Base-by-base conservation (phyloP, 53 echinoderm and acorn worm genomes). In the Apostichopus leukothele region DNA sequence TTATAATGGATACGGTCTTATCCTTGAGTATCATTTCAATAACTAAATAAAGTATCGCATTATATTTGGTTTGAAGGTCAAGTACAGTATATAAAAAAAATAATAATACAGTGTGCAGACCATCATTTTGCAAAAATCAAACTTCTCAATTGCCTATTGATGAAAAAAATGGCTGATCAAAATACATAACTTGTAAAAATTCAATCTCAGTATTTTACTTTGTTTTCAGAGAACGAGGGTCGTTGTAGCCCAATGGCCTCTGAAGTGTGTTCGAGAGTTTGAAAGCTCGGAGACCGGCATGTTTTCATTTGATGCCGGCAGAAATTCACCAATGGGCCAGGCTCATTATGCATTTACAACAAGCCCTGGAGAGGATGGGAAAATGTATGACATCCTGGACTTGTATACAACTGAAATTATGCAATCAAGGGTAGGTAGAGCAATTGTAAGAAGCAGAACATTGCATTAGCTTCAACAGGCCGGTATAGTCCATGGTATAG, bases 231-330 rank as follows among this genome's bases (percentile, higher is more conserved):
- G 94, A 27, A 92, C 98, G 13, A 92, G 92, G 52, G 94, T 94
- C 10, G 89, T 98, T 26, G 91, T 98, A 1, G 93, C 91, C 27
- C 98, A 98, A 86, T 98, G 98, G 98, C 98, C 98, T 3, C 93
- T 98, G 76, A 98, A 96, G 83, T 92, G 94, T 83, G 92, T 98
- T 67, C 92, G 98, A 27, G 92, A 92, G 89, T 98, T 98, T 94
- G 98, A 95, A 83, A 94, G 98, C 79, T 95, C 98, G 0, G 98
- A 98, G 93, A 94, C 91, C 23, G 98, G 98, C 1, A 89, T 86
- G 9, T 98, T 98, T 88, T 94, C 95, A 12, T 92, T 98, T 89
- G 94, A 98, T 75, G 94, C 98, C 5, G 98, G 98, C 6, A 94
- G 98, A 1, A 94, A 90, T 76, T 91, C 98, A 21, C 98, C 98